Conservation (phyloP, 2,888 invertebrate species). For the Tubiluchus corallicola region DNA sequence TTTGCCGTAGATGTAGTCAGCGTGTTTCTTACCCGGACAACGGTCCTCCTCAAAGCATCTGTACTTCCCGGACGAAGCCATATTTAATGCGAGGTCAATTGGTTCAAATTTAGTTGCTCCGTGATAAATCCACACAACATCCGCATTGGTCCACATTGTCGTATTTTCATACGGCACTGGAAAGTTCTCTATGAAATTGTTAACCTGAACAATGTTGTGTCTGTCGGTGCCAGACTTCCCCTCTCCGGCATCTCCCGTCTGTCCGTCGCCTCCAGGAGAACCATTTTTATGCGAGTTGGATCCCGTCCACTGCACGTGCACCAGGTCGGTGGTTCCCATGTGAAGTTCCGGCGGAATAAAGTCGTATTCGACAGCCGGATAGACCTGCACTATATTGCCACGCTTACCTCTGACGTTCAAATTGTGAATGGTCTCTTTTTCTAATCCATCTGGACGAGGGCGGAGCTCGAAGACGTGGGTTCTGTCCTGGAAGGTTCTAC, state of each 20-base stretch:
- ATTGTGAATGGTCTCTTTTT: conserved; percentile 18
- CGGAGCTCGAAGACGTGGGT: conserved; percentile 23
- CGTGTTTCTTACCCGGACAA: neutral
- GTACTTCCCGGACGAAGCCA: neutral
- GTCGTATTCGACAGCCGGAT: conserved; percentile 28
- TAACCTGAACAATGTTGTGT: neutral
- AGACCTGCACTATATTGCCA: conserved; percentile 28
- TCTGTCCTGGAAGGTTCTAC: conserved; percentile 28
- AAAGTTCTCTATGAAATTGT: neutral
- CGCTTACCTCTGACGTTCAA: conserved; percentile 25
- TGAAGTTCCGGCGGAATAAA: conserved; percentile 21
- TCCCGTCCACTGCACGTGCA: conserved; percentile 24
- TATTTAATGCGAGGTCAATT: neutral
- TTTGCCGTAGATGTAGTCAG: neutral
- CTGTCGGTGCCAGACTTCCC: conserved; percentile 1
- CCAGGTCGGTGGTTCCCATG: conserved; percentile 17
- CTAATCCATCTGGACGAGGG: conserved; percentile 18
- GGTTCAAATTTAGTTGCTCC: neutral
- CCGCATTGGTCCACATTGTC: neutral
- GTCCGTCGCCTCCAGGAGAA: neutral
- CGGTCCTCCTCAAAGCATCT: neutral
- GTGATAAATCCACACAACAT: conserved; percentile 1
- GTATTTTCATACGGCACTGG: neutral
- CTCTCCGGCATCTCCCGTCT: conserved; percentile 1
- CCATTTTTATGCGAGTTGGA: neutral